These are phyloP conservation scores for Hippocampus kuda DNA, from an alignment of 2,797 vertebrate species.

Conservation along the genomic window DNA sequence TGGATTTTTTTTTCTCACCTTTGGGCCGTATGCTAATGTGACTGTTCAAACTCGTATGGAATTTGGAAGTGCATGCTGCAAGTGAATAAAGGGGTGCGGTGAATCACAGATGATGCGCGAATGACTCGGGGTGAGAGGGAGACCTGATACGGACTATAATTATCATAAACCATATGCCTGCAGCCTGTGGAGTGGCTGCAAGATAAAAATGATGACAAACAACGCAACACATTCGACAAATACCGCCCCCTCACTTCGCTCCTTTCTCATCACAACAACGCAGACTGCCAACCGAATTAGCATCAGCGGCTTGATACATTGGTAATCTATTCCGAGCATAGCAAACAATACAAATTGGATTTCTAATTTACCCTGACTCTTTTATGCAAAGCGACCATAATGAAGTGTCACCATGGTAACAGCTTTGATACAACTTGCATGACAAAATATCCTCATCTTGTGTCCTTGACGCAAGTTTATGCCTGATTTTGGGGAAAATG, in stretches of 20 bases:
- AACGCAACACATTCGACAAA: slow-evolving; percentile 25
- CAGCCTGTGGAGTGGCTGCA: slow-evolving; percentile 47
- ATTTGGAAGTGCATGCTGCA: slow-evolving; percentile 32
- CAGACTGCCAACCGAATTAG: slow-evolving; percentile 49
- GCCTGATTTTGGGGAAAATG: slow-evolving; percentile 15
- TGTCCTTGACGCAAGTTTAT: slow-evolving; percentile 14
- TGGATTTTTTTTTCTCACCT: slow-evolving; percentile 16
- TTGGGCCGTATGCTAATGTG: slow-evolving; percentile 46
- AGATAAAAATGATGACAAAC: slow-evolving; percentile 55
- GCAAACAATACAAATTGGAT: slow-evolving; percentile 66
- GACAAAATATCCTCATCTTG: slow-evolving; percentile 29
- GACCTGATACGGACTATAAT: slow-evolving; percentile 41
- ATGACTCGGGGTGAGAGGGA: slow-evolving; percentile 31
- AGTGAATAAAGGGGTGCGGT: slow-evolving; percentile 28
- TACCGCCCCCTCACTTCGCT: slow-evolving; percentile 37
- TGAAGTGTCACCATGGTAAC: slow-evolving; percentile 44
- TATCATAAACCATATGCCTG: slow-evolving; percentile 52
- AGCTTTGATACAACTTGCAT: slow-evolving; percentile 39
- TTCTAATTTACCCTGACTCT: slow-evolving; percentile 58
- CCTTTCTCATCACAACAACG: slow-evolving; percentile 38
- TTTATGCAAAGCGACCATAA: slow-evolving; percentile 50
- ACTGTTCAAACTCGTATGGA: slow-evolving; percentile 44
- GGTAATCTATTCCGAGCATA: slow-evolving; percentile 62
- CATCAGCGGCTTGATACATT: slow-evolving; percentile 61
- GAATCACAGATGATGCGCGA: slow-evolving; percentile 18